Percentiles rank a stretch among this genome's conserved stretches.
phyloP scores from a whole-genome alignment of 1,140 invertebrate genomes.

The Thrips palmi region DNA sequence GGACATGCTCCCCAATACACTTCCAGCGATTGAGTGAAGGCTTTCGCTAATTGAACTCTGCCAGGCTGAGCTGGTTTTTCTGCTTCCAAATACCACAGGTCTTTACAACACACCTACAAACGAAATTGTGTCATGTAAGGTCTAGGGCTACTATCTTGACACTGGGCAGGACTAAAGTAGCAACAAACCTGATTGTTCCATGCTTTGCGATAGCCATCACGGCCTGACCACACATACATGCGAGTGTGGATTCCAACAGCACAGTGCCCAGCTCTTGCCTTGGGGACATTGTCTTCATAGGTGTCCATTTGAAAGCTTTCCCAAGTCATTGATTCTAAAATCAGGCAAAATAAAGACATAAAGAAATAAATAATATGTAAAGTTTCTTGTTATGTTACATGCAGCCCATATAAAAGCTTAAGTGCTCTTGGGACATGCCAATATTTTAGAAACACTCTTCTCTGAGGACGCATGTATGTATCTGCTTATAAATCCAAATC shows the following conservation, averaged over 20 bases:
- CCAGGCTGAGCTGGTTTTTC: constrained; percentile 76
- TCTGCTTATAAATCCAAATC: no score
- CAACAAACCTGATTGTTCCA: constrained; percentile 99
- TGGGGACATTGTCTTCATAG: constrained; percentile 74
- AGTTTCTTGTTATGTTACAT: no score
- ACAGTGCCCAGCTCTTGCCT: constrained; percentile 92
- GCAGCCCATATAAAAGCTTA: no score
- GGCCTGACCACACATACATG: constrained; percentile 94
- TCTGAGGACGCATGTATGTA: no score
- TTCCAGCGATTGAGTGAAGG: constrained; percentile 82
- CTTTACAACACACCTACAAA: constrained; percentile 96
- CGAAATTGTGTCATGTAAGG: no score
- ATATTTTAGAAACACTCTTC: no score
- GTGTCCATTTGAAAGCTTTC: constrained; percentile 75
- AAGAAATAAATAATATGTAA: no score
- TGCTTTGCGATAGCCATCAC: constrained; percentile 97
- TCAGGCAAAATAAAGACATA: no score
- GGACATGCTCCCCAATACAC: constrained; percentile 86
- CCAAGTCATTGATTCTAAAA: constrained; percentile 75
- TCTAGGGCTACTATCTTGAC: no score
- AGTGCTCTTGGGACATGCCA: no score
- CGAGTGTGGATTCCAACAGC: constrained; percentile 87
- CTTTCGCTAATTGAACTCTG: constrained; percentile 79
- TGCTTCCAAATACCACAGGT: constrained; percentile 95
- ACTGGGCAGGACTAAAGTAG: no score